Evolutionary conservation across 2,797 vertebrate genomes (phyloP), one percentile per base, ranked within the genome.

Genomic region (Triplophysa bombifrons): DNA sequence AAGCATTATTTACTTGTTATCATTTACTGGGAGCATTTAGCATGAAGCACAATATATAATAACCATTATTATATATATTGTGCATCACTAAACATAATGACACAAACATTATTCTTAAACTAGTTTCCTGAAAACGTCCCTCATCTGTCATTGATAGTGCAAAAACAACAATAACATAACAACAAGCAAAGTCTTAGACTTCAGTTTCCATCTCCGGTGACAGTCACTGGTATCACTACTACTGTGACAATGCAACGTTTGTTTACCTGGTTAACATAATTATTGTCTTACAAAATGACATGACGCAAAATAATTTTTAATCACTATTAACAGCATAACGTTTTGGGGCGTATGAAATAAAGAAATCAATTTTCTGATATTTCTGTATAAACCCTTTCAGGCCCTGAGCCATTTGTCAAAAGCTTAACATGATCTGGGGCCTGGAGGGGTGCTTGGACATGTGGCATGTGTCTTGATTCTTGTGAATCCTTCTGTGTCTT

Each of bases 401-500:
- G 44, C 25, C 46, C 61, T 30, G 17, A 61, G 25, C 56, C 6
- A 6, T 75, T 75, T 76, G 64, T 68, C 34, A 30, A 17, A 68
- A 58, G 17, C 22, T 16, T 8, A 48, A 20, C 22, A 46, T 48
- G 14, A 68, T 48, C 41, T 58, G 25, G 6, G 41, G 64, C 53
- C 19, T 22, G 38, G 14, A 19, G 20, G 64, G 61, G 46, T 72
- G 25, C n/a, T 61, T 69, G 75, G 50, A 72, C 65, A 22, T 71
- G 22, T 56, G 9, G 8, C 46, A 27, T 64, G 64, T 69, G 74
- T 80, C 10, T 80, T 22, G 38, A 22, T 11, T 61, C 12, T 14
- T 67, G 30, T 68, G 65, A 64, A 53, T 72, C 4, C 38, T 34
- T 64, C 16, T 69, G 14, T 80, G 4, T 65, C 3, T 88, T 82